Evolutionary conservation across 2,113 vertebrate species (phyloP).

Genomic region (Condylura cristata): DNA sequence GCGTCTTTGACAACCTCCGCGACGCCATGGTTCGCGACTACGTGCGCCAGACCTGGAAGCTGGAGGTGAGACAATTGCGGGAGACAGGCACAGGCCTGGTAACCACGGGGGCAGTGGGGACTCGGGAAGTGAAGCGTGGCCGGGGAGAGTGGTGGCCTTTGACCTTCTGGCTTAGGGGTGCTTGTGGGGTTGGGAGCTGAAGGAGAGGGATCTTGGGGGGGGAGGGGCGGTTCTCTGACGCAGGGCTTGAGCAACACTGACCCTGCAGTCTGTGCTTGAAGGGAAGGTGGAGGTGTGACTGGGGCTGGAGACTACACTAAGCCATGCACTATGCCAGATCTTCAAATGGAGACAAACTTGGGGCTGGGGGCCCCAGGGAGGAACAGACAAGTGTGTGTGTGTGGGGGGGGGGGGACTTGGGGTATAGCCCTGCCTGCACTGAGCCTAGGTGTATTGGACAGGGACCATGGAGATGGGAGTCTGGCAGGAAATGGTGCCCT

Average conservation of each 20-base stretch:
- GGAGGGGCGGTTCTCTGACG: slow-evolving; percentile 61
- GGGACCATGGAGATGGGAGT: too few relatives aligned
- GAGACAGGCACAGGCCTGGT: too few relatives aligned
- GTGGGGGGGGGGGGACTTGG: background rate
- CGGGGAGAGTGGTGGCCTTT: too few relatives aligned
- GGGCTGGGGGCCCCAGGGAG: too few relatives aligned
- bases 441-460: background rate
- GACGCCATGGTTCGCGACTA: slow-evolving; percentile 97
- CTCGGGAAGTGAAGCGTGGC: too few relatives aligned
- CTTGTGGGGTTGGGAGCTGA: background rate
- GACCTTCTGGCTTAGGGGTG: too few relatives aligned
- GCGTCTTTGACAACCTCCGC: slow-evolving; percentile 93
- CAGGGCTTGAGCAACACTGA: slow-evolving; percentile 84
- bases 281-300: slow-evolving; percentile 72
- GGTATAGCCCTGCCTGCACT: background rate
- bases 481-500: background rate
- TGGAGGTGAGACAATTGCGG: slow-evolving; percentile 96
- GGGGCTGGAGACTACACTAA: slow-evolving; percentile 85
- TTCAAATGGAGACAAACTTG: background rate
- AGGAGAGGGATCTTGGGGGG: background rate
- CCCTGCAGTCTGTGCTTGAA: slow-evolving; percentile 89
- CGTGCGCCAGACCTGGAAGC: slow-evolving; percentile 93
- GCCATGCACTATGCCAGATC: too few relatives aligned
- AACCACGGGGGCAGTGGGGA: fast-evolving
- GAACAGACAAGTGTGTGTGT: too few relatives aligned